Conservation (phyloP, 2,113 vertebrate species). For the Riparia riparia region DNA sequence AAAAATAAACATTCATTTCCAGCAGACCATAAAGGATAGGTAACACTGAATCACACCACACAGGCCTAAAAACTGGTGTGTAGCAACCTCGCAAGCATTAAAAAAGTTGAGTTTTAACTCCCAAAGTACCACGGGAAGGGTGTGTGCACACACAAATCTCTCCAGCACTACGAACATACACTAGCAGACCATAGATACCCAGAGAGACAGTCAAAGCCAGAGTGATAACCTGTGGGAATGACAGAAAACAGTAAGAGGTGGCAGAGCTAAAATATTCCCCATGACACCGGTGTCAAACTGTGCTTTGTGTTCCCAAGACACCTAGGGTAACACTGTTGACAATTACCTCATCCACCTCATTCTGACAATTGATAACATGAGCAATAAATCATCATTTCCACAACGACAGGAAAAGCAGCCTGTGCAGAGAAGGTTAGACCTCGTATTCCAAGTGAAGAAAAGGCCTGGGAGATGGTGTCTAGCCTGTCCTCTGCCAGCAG, state of each 20-base stretch:
- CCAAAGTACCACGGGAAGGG: background rate
- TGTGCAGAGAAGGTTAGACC: background rate
- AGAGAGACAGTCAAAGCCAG: background rate
- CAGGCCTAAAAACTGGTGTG: background rate
- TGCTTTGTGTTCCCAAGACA: background rate
- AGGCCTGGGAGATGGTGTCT: background rate
- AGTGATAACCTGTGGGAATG: background rate
- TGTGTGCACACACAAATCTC: background rate
- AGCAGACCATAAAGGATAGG: slow-evolving; percentile 19
- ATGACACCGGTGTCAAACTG: background rate
- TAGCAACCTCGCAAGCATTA: background rate
- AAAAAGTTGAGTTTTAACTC: background rate
- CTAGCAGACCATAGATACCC: background rate
- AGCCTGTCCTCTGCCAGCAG: fast-evolving
- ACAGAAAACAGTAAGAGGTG: background rate
- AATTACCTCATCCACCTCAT: background rate
- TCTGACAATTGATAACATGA: background rate
- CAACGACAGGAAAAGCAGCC: background rate
- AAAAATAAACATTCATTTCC: slow-evolving; percentile 53
- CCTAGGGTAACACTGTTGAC: background rate
- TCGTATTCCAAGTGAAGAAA: background rate
- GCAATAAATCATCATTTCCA: background rate
- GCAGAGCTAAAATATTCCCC: background rate
- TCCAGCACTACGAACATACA: background rate
- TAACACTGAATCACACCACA: background rate